These are phyloP conservation scores for Drosophila flavopinicola DNA, from an alignment of 2,888 invertebrate genomes.

Conservation along the genomic window DNA sequence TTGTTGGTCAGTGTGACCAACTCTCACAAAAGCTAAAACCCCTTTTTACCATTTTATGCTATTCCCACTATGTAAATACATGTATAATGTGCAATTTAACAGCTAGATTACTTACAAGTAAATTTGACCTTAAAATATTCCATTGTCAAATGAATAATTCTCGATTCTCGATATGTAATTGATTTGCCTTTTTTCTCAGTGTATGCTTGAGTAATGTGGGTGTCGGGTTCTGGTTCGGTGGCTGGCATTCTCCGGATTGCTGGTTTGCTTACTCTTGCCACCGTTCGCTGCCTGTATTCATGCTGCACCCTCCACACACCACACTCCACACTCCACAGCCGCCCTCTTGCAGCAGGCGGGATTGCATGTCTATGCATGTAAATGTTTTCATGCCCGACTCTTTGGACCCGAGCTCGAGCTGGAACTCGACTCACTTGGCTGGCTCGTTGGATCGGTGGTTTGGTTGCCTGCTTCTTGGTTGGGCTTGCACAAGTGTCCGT, in stretches of 20 bases:
- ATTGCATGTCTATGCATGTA: constrained; percentile 69
- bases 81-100: no score
- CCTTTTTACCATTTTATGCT: no score
- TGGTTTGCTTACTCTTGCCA: constrained; percentile 18
- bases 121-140: no score
- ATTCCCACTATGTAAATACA: no score
- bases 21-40: no score
- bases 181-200: background rate
- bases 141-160: no score
- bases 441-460: constrained; percentile 12
- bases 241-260: constrained; percentile 37
- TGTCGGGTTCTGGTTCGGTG: constrained; percentile 39
- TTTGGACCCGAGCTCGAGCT: constrained; percentile 11
- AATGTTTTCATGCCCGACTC: constrained; percentile 64
- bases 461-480: constrained; percentile 35
- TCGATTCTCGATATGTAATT: no score
- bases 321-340: background rate
- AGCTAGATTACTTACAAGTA: no score
- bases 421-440: constrained; percentile 10
- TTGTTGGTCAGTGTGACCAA: no score
- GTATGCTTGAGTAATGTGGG: constrained; percentile 45
- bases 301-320: constrained; percentile 13
- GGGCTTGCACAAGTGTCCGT: constrained; percentile 75
- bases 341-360: constrained; percentile 12
- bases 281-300: no score